Base-by-base conservation (phyloP, 2,888 invertebrate species). In the Thereva nobilitata region DNA sequence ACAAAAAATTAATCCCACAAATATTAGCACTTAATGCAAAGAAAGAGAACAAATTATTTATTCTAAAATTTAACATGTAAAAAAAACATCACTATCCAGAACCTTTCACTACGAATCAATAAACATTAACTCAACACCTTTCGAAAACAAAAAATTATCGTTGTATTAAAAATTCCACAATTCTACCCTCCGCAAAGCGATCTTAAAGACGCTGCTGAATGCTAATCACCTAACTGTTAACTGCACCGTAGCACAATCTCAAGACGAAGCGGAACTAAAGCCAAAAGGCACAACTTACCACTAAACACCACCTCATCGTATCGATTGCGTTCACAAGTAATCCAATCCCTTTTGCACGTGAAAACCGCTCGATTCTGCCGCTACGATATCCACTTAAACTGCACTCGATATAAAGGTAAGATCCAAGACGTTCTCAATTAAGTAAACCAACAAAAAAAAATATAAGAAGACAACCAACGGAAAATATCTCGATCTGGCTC, bases 261-360 rank as follows among this genome's bases (percentile, higher is more conserved):
- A 41, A 65, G 34, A 37, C 23, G 6, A 10, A 35, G 10, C 40
- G 37, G 8, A 47, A 12, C 34, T 38, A 41, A 44, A 6, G 54
- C n/a, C 37, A 49, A 5, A 37, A 8, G 44, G 44, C 5, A 45
- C 8, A 54, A 68, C 68, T 68, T 66, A 68, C 68, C 68, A 68
- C 66, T 8, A 68, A 64, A 63, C 63, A 57, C 38, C 63, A 66
- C 63, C 64, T 55, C 68, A 68, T 68, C 12, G 34, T 68, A 35
- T 23, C 42, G 5, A 5, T 23, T n/a, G 37, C 64, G 3, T 57
- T 49, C 50, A 10, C 23, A 68, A 55, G 38, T 55, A 47, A 10
- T 40, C 55, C 49, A 10, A 10, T n/a, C 40, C 49, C 12, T 53
- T 57, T 12, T 12, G 12, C 40, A 34, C 12, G n/a, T 8, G 4